phyloP scores from a whole-genome alignment of 2,888 invertebrate species.

The Archaeoteleia sp. region DNA sequence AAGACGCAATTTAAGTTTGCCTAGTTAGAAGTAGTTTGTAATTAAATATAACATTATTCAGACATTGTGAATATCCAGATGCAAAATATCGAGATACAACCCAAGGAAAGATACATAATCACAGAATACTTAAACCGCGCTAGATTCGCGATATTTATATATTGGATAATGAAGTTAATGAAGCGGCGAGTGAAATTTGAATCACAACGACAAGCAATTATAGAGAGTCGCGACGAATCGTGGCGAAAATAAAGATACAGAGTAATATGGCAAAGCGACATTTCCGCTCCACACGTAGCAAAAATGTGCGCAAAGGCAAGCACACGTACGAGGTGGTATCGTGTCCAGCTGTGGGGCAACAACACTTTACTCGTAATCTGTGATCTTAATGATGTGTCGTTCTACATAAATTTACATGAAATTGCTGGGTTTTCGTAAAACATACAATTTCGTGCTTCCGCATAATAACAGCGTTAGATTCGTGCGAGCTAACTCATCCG shows the following conservation, averaged over 20 bases:
- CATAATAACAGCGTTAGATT: slow-evolving; percentile 57
- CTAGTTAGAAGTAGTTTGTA: no score
- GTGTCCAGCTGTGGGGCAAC: slow-evolving; percentile 44
- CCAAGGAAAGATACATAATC: no score
- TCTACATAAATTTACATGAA: slow-evolving; percentile 73
- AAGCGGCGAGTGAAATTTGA: slow-evolving; percentile 13
- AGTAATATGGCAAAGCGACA: slow-evolving; percentile 18
- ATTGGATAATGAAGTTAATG: neutral
- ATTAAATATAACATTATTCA: no score
- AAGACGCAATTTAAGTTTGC: no score
- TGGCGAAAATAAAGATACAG: slow-evolving; percentile 6
- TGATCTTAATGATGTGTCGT: slow-evolving; percentile 69
- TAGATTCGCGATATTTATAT: neutral
- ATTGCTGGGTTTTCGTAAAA: slow-evolving; percentile 69
- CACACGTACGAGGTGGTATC: slow-evolving; percentile 43
- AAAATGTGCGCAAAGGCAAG: slow-evolving; percentile 32
- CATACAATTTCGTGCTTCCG: slow-evolving; percentile 65
- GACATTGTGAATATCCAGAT: no score
- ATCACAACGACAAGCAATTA: slow-evolving; percentile 16
- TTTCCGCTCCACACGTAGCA: slow-evolving; percentile 33
- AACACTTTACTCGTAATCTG: slow-evolving; percentile 61
- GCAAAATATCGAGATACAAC: no score
- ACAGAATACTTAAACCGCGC: no score
- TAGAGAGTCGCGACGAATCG: slow-evolving; percentile 4
- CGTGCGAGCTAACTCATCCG: slow-evolving; percentile 40